Percentiles rank a stretch among this genome's conserved stretches.
phyloP scores from a whole-genome alignment of 2,113 vertebrate species.

The Pelusios castaneus region DNA sequence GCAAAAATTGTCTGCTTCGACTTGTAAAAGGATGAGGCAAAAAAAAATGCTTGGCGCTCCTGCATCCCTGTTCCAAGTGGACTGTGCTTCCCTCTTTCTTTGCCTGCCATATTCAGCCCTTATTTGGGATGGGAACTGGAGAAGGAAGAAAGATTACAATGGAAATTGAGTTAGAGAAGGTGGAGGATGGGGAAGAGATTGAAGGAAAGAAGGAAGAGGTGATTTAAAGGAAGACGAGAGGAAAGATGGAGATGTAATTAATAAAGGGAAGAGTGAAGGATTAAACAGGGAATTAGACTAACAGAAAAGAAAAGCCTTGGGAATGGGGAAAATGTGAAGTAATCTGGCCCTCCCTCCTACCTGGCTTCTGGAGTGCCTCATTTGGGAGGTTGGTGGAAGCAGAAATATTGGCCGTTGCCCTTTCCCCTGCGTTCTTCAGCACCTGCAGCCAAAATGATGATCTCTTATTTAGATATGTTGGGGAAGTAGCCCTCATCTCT shows the following conservation, averaged over 20 bases:
- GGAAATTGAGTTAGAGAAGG: background rate
- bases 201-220: background rate
- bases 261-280: background rate
- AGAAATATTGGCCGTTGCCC: background rate
- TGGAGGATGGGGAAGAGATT: background rate
- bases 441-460: background rate
- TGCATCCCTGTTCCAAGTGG: background rate
- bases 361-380: background rate
- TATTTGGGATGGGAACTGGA: background rate
- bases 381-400: background rate
- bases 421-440: background rate
- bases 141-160: background rate
- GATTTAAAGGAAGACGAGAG: background rate
- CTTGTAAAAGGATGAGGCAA: background rate
- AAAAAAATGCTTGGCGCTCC: background rate
- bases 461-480: background rate
- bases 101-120: background rate
- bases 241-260: background rate
- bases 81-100: background rate
- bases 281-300: background rate
- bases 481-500: background rate
- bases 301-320: background rate
- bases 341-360: background rate
- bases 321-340: background rate
- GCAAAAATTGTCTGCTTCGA: background rate